Percentiles rank a stretch among this genome's conserved stretches.
These are phyloP conservation scores for Polydesmus complanatus DNA, from an alignment of 2,888 invertebrate genomes.

Conservation along the genomic window DNA sequence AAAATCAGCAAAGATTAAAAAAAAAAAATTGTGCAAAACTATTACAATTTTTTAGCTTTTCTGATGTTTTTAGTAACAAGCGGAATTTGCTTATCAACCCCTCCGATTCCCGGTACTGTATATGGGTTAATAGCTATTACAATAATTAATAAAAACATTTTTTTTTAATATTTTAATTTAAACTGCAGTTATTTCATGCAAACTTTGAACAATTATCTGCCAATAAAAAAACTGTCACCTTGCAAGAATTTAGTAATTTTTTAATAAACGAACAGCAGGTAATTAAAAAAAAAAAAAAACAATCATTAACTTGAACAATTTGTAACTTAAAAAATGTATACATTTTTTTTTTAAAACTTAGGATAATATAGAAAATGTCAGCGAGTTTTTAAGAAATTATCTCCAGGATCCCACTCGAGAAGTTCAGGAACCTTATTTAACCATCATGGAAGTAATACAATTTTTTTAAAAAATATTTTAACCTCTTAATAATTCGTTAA, in stretches of 20 bases:
- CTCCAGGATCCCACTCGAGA: conserved; percentile 62
- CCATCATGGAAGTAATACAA: conserved; percentile 54
- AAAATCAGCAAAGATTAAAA: no score
- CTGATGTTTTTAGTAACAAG: no score
- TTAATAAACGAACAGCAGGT: conserved; percentile 22
- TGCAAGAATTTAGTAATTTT: conserved; percentile 52
- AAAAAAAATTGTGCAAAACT: no score
- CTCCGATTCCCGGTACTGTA: no score
- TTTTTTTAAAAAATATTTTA: conserved; percentile 6
- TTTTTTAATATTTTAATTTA: conserved; percentile 11
- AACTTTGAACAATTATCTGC: conserved; percentile 23
- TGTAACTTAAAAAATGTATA: background rate
- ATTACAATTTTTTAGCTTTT: no score
- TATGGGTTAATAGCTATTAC: no score
- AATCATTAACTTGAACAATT: no score
- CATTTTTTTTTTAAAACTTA: conserved; percentile 33
- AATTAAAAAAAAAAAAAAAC: no score
- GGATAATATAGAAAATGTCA: conserved; percentile 46
- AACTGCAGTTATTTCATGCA: conserved; percentile 46
- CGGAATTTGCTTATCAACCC: no score
- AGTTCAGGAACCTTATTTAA: conserved; percentile 71
- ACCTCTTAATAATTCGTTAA: background rate
- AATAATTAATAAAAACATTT: no score
- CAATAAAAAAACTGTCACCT: conserved; percentile 29
- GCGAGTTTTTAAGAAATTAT: conserved; percentile 67